These are phyloP conservation scores for Apteryx mantelli DNA, from an alignment of 2,113 vertebrate species.

Conservation along the genomic window DNA sequence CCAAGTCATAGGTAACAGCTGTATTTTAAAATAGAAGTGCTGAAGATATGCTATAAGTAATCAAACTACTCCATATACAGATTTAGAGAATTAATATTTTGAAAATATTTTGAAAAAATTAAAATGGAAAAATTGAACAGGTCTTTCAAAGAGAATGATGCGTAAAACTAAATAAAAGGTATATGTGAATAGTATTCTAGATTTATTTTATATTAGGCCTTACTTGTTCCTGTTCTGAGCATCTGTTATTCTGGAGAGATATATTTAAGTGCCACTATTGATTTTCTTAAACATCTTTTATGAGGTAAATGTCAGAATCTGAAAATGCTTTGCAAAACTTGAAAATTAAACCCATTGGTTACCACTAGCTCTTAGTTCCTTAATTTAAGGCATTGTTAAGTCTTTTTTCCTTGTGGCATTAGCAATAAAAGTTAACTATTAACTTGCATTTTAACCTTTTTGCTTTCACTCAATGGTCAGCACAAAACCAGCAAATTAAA, in stretches of 20 bases:
- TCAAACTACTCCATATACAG: background rate
- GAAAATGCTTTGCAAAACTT: background rate
- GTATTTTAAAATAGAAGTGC: background rate
- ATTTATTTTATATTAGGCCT: background rate
- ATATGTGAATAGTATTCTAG: background rate
- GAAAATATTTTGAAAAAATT: background rate
- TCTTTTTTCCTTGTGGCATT: slow-evolving; percentile 45
- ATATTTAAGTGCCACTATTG: background rate
- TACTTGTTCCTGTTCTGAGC: background rate
- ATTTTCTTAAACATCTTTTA: background rate
- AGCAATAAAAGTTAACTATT: slow-evolving; percentile 81
- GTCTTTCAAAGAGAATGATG: background rate
- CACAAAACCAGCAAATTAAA: slow-evolving; percentile 66
- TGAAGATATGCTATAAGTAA: background rate
- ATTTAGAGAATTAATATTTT: background rate
- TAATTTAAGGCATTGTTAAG: slow-evolving; percentile 25
- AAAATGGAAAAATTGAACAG: background rate
- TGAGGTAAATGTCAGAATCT: background rate
- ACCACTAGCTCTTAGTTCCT: background rate
- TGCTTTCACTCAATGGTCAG: slow-evolving; percentile 25
- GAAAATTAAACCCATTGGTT: background rate
- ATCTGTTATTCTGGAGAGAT: background rate
- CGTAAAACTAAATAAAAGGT: too few species aligned
- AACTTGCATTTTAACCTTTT: slow-evolving; percentile 65
- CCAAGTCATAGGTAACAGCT: background rate